A percentile compares a stretch with the other conserved stretches of the same genome.
Conservation (phyloP, 2,888 invertebrate species). For the Cyaniris semiargus region DNA sequence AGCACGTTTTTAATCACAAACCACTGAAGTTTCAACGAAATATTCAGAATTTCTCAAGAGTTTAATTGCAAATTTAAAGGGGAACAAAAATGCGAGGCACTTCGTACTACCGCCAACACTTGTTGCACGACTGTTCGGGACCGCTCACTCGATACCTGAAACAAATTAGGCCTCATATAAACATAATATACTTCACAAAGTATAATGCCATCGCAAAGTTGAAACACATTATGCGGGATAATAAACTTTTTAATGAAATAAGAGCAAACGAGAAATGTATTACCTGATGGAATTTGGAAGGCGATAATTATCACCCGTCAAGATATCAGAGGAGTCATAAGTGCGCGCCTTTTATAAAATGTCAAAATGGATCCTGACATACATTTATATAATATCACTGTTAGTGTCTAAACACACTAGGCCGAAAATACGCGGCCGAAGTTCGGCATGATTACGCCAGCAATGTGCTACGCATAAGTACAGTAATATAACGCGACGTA, state of each 20-base stretch:
- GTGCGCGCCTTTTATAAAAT: no score
- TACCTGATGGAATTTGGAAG: no score
- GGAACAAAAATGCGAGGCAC: slow-evolving; percentile 30
- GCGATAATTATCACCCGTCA: no score
- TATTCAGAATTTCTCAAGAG: neutral
- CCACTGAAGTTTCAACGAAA: slow-evolving; percentile 12
- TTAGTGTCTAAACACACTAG: no score
- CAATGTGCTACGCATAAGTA: no score
- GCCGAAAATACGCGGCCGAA: no score
- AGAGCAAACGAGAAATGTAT: no score
- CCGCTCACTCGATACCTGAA: slow-evolving; percentile 29
- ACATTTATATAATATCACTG: no score
- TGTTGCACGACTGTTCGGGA: slow-evolving; percentile 29
- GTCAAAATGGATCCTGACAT: no score
- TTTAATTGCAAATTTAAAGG: neutral
- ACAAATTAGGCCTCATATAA: slow-evolving; percentile 3
- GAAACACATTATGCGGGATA: neutral
- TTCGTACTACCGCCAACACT: slow-evolving; percentile 27
- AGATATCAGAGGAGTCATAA: no score
- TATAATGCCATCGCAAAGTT: neutral
- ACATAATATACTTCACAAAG: neutral
- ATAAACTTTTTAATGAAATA: neutral
- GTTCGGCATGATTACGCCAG: no score
- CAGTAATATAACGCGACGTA: no score
- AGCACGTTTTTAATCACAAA: slow-evolving; percentile 17